Percentiles rank a stretch among this genome's conserved stretches.
phyloP scores from a whole-genome alignment of 1,140 invertebrate genomes.

The Drosophila subpulchrella region DNA sequence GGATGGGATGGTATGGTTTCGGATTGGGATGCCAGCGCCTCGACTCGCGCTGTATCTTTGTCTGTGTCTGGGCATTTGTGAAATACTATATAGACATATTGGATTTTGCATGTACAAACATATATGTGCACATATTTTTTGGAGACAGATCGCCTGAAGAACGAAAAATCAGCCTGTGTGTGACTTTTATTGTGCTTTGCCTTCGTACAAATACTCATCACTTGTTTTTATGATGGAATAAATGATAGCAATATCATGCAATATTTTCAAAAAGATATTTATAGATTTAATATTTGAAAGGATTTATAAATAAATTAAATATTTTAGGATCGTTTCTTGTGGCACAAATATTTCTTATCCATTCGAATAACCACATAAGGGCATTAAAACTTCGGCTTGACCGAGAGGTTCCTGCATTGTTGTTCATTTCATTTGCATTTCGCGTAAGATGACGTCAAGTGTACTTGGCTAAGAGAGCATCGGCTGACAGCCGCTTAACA shows the following conservation, averaged over 20 bases:
- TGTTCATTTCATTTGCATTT: conserved; percentile 68
- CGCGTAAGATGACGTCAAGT: conserved; percentile 76
- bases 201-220: conserved; percentile 33
- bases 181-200: conserved; percentile 29
- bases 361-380: not conserved
- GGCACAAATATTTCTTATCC: too few relatives aligned
- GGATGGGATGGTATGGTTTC: conserved; percentile 25
- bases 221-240: too few relatives aligned
- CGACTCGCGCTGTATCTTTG: conserved; percentile 22
- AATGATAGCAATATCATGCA: too few relatives aligned
- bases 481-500: conserved; percentile 78
- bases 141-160: conserved; percentile 38
- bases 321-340: too few relatives aligned
- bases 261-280: too few relatives aligned
- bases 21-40: conserved; percentile 14
- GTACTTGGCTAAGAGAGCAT: conserved; percentile 40
- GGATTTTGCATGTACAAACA: conserved; percentile 69
- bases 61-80: conserved; percentile 56
- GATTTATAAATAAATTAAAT: too few relatives aligned
- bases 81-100: conserved; percentile 83
- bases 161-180: conserved; percentile 40
- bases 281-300: too few relatives aligned
- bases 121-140: conserved; percentile 34
- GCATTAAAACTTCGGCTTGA: not conserved
- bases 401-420: not conserved